Percentiles rank a stretch among this genome's conserved stretches.
These are phyloP conservation scores for Clostera curtula DNA, from an alignment of 2,888 invertebrate genomes.

Conservation along the genomic window DNA sequence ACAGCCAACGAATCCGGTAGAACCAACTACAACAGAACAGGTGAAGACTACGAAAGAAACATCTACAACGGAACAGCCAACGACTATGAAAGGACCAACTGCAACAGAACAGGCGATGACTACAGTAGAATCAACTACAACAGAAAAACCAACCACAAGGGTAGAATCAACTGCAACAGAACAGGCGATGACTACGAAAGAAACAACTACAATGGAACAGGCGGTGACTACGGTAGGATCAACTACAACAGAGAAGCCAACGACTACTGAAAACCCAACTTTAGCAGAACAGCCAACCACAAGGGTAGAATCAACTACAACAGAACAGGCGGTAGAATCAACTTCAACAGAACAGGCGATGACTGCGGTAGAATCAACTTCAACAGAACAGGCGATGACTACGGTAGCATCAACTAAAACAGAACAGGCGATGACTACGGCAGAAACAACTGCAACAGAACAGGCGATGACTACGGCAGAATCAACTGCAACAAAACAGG, in stretches of 20 bases:
- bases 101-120: not conserved
- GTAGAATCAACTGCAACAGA: not conserved
- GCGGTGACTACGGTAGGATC: not conserved
- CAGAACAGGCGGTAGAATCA: not conserved
- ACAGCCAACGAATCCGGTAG: too few species aligned
- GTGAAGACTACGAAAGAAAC: not conserved
- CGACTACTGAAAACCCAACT: not conserved
- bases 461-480: not conserved
- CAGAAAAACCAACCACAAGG: not conserved
- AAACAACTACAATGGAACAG: not conserved
- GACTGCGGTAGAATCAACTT: not conserved
- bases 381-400: not conserved
- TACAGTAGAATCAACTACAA: constrained; percentile 1
- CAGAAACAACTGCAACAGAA: not conserved
- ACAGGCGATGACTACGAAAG: not conserved
- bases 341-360: not conserved
- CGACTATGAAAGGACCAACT: not conserved
- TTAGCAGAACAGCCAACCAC: not conserved
- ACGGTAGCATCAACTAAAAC: constrained; percentile 1
- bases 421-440: not conserved
- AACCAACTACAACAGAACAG: not conserved
- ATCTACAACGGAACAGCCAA: not conserved
- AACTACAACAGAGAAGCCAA: not conserved
- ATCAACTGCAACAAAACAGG: not conserved
- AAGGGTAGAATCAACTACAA: not conserved